A percentile compares a stretch with the other conserved stretches of the same genome.
Conservation (phyloP, 2,797 vertebrate species). For the Urophycis tenuis region DNA sequence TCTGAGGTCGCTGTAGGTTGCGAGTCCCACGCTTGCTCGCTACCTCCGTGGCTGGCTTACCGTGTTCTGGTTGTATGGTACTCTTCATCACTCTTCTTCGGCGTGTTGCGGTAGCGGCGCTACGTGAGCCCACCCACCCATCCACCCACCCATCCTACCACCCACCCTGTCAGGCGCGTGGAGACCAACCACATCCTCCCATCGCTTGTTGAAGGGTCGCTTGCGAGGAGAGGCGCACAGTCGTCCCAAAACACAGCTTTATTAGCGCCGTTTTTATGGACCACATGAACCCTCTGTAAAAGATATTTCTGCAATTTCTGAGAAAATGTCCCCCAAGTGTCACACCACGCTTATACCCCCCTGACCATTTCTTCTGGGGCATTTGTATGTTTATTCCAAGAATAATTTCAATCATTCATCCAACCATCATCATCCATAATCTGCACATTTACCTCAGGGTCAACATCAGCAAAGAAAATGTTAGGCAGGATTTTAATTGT, state of each 20-base stretch:
- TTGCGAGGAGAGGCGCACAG: neutral
- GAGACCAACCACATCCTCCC: neutral
- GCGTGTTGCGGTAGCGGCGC: neutral
- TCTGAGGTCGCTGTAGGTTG: neutral
- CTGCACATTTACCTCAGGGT: slow-evolving; percentile 73
- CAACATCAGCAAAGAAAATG: slow-evolving; percentile 55
- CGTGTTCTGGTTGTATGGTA: neutral
- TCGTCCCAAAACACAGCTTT: neutral
- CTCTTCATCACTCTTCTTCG: neutral
- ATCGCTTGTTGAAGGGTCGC: neutral
- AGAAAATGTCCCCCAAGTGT: neutral
- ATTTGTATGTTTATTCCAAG: slow-evolving; percentile 27
- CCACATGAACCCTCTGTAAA: neutral
- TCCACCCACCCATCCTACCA: neutral
- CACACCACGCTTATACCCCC: neutral
- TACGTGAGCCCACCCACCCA: neutral
- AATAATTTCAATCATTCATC: slow-evolving; percentile 37
- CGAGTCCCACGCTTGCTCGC: neutral
- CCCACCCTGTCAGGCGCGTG: neutral
- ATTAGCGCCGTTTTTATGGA: neutral
- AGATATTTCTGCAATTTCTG: neutral
- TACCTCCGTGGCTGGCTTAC: neutral
- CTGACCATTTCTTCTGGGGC: neutral
- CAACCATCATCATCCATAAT: slow-evolving; percentile 46
- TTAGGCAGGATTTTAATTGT: slow-evolving; percentile 44